Percentiles rank a stretch among this genome's conserved stretches.
Evolutionary conservation across 2,888 invertebrate genomes (phyloP).

Genomic region (Rosalia funebris): DNA sequence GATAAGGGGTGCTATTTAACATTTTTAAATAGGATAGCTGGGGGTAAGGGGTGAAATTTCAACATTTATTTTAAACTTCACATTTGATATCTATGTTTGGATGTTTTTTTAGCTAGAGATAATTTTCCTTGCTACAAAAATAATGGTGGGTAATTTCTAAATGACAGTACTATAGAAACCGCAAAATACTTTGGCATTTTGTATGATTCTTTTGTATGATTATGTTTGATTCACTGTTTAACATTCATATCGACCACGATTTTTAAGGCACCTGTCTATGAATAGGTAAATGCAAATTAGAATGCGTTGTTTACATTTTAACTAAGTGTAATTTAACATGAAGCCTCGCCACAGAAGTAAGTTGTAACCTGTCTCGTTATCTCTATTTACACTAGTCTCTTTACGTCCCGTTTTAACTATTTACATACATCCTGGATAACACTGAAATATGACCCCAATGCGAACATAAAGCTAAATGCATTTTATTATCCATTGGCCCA

Average conservation of each 20-base stretch:
- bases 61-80: too few relatives aligned
- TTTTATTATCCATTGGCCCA: slow-evolving; percentile 12
- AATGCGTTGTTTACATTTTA: slow-evolving; percentile 24
- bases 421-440: slow-evolving; percentile 35
- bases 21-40: too few relatives aligned
- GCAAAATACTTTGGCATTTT: too few relatives aligned
- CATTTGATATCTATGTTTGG: too few relatives aligned
- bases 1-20: too few relatives aligned
- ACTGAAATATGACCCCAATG: slow-evolving; percentile 27
- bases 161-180: too few relatives aligned
- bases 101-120: too few relatives aligned
- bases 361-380: slow-evolving; percentile 39
- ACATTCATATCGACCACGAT: not conserved
- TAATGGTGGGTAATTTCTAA: too few relatives aligned
- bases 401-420: slow-evolving; percentile 31
- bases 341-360: slow-evolving; percentile 29
- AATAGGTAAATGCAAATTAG: not conserved
- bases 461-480: slow-evolving; percentile 8
- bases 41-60: too few relatives aligned
- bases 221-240: too few relatives aligned
- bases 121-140: too few relatives aligned
- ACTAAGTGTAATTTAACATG: slow-evolving; percentile 27
- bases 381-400: slow-evolving; percentile 31
- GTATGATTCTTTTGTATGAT: too few relatives aligned
- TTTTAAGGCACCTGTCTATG: not conserved